Evolutionary conservation across 2,888 invertebrate species (phyloP).

Genomic region (Clistopyga incitator): DNA sequence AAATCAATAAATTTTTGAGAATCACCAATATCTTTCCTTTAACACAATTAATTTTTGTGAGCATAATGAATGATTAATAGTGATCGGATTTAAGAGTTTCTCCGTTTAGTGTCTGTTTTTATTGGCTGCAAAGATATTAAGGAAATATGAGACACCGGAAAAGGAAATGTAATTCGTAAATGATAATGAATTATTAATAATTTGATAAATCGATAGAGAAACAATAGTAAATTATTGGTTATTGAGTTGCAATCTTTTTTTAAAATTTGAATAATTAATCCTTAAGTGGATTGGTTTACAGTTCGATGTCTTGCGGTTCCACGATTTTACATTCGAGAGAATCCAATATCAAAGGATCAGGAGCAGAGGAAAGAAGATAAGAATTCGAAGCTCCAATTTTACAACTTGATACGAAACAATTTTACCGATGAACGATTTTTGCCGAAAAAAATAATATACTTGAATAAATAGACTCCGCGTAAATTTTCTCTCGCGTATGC

Average conservation of each 20-base stretch:
- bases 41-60: not conserved
- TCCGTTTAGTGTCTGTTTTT: not conserved
- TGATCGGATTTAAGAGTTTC: not conserved
- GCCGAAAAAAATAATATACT: not conserved
- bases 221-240: not conserved
- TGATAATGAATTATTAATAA: not conserved
- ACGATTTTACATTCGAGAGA: not conserved
- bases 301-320: not conserved
- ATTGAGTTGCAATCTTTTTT: not conserved
- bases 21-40: not conserved
- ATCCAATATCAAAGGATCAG: not conserved
- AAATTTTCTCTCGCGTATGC: not conserved
- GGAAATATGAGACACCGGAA: not conserved
- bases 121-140: not conserved
- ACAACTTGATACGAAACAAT: not conserved
- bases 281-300: not conserved
- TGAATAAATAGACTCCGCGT: not conserved
- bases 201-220: not conserved
- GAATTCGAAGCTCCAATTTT: not conserved
- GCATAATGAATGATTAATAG: not conserved
- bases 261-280: not conserved
- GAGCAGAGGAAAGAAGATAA: not conserved
- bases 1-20: not conserved
- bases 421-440: not conserved
- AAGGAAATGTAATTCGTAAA: not conserved